These are phyloP conservation scores for Brachionus rotundiformis DNA, from an alignment of 1,140 invertebrate species.

Conservation along the genomic window DNA sequence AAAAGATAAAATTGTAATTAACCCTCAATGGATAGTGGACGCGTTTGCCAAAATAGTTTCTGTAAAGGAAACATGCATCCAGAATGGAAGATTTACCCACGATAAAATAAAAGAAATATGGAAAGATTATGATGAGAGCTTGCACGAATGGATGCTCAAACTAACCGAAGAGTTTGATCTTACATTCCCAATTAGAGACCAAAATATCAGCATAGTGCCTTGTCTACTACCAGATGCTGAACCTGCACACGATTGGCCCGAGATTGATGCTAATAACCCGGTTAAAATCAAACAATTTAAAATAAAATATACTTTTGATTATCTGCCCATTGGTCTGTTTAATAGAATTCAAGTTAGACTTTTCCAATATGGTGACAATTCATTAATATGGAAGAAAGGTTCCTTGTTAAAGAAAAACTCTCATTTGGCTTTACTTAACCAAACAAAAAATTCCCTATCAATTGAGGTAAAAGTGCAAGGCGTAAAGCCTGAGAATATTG, in stretches of 20 bases:
- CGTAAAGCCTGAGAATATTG: slow-evolving; percentile 60
- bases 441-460: slow-evolving; percentile 56
- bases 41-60: slow-evolving; percentile 63
- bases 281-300: slow-evolving; percentile 37
- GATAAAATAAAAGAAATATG: slow-evolving; percentile 59
- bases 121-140: slow-evolving; percentile 55
- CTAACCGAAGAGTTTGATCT: slow-evolving; percentile 64
- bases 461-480: slow-evolving; percentile 60
- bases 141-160: slow-evolving; percentile 62
- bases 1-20: slow-evolving; percentile 58
- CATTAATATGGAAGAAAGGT: slow-evolving; percentile 61
- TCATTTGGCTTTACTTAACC: slow-evolving; percentile 58
- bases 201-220: slow-evolving; percentile 59
- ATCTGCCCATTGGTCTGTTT: slow-evolving; percentile 61
- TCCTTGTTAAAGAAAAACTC: slow-evolving; percentile 61
- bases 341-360: slow-evolving; percentile 63
- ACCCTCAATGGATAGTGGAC: slow-evolving; percentile 64
- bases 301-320: slow-evolving; percentile 54
- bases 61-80: slow-evolving; percentile 57
- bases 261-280: not conserved
- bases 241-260: slow-evolving; percentile 54
- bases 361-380: slow-evolving; percentile 60
- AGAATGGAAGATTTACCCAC: slow-evolving; percentile 59
- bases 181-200: slow-evolving; percentile 55
- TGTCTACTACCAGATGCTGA: slow-evolving; percentile 59